Percentiles rank a stretch among this genome's conserved stretches.
These are phyloP conservation scores for Acanthisitta chloris DNA, from an alignment of 2,113 vertebrate genomes.

Conservation along the genomic window DNA sequence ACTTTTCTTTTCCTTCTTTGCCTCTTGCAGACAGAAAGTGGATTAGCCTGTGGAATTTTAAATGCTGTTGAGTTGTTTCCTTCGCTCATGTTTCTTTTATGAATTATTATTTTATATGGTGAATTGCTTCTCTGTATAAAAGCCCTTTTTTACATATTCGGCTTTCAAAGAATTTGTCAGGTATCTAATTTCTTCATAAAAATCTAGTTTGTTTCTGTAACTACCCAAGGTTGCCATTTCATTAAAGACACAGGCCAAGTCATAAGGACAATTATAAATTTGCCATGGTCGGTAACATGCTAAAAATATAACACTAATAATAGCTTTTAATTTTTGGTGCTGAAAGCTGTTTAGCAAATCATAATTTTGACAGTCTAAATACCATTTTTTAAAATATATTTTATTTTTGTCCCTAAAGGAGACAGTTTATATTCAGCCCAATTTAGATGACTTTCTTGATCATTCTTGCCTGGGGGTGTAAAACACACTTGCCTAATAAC, in stretches of 20 bases:
- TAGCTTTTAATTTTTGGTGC: neutral
- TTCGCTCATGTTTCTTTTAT: constrained; percentile 91
- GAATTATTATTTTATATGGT: constrained; percentile 86
- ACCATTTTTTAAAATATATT: neutral
- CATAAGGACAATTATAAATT: constrained; percentile 47
- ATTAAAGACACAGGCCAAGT: constrained; percentile 61
- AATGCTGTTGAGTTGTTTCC: constrained; percentile 84
- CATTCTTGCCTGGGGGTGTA: neutral
- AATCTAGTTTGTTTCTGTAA: constrained; percentile 77
- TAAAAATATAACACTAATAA: constrained; percentile 52
- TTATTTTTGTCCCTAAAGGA: neutral
- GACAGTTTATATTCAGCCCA: neutral
- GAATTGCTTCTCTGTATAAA: constrained; percentile 82
- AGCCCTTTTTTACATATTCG: constrained; percentile 76
- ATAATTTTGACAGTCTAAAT: neutral
- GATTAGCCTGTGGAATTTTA: constrained; percentile 82
- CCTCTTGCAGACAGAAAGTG: constrained; percentile 74
- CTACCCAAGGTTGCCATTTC: constrained; percentile 42
- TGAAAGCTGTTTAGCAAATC: neutral
- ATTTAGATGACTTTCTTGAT: neutral
- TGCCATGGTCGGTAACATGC: constrained; percentile 43
- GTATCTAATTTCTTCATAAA: constrained; percentile 75
- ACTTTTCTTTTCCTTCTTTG: constrained; percentile 77
- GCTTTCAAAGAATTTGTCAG: constrained; percentile 76
- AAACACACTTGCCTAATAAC: neutral